Base-by-base conservation (phyloP, 53 echinoderm and acorn worm species). In the Crossaster papposus region DNA sequence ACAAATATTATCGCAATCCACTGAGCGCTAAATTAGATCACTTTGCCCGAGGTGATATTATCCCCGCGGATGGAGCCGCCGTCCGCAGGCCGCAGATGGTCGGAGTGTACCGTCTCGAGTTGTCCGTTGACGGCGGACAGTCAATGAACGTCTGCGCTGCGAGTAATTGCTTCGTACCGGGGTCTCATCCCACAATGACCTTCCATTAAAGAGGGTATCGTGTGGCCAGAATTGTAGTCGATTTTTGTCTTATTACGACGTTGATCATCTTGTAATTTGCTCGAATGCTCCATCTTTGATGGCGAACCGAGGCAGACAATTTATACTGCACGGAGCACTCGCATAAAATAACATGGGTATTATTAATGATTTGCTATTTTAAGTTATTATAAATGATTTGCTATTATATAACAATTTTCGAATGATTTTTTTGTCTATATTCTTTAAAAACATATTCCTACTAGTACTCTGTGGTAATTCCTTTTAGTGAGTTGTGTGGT, bases 21-120 rank as follows among this genome's bases (percentile, higher is more conserved):
- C 72, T 71, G 72, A 84, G 71, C 84, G 72, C 44, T 72, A 84
- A 84, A 84, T 84, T 84, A 72, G 84, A 84, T 84, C 84, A 84
- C 84, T 72, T 72, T 52, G 71, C 52, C 52, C 18, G 50, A 23
- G 65, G 70, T 51, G 71, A 84, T 52, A 58, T 58, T 36, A 68
- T 11, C 33, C 35, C 38, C n/a, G n/a, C n/a, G 33, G 36, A 82
- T 36, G 36, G 18, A 52, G 72, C 84, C 82, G 72, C 84, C 82
- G 37, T 82, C 64, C 24, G 65, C n/a, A 13, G 82, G 15, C 36
- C 64, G 65, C 65, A 36, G 64, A 64, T 82, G 68, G 24, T 35
- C 58, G 36, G 35, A 36, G 82, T 35, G 10, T 29, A 70, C 84
- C 84, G 84, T 30, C 84, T 71, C 72, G 0, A 36, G 72, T n/a